Evolutionary conservation across 2,888 invertebrate species (phyloP).

Genomic region (Agrotis exclamationis): DNA sequence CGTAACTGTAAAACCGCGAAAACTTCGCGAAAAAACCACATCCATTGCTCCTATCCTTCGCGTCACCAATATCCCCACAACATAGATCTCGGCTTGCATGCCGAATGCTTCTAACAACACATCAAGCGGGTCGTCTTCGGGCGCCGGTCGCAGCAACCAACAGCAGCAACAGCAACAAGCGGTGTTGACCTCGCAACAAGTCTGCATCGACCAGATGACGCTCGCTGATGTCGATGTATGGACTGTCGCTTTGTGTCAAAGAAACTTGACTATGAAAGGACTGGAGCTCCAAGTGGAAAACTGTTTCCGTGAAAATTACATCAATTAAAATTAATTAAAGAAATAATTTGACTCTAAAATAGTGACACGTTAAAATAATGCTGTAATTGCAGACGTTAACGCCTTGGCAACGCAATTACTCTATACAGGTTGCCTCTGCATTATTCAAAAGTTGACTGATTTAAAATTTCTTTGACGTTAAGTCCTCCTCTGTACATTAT

Average conservation of each 20-base stretch:
- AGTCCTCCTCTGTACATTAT: too few species aligned
- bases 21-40: not conserved
- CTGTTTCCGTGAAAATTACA: too few species aligned
- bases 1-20: not conserved
- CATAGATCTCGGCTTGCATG: constrained; percentile 84
- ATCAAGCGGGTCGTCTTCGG: constrained; percentile 13
- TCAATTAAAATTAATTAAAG: not conserved
- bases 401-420: not conserved
- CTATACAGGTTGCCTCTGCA: not conserved
- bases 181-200: constrained; percentile 92
- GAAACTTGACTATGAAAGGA: not conserved
- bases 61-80: not conserved
- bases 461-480: not conserved
- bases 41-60: not conserved
- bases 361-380: not conserved
- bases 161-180: constrained; percentile 79
- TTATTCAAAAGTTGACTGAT: not conserved
- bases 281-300: too few species aligned
- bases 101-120: constrained; percentile 66
- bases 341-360: not conserved
- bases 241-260: constrained; percentile 48
- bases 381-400: not conserved
- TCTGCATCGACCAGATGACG: constrained; percentile 95
- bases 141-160: constrained; percentile 32
- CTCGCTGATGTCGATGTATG: constrained; percentile 94